Base-by-base conservation (phyloP, 2,888 invertebrate genomes). In the Cephus pulcher region DNA sequence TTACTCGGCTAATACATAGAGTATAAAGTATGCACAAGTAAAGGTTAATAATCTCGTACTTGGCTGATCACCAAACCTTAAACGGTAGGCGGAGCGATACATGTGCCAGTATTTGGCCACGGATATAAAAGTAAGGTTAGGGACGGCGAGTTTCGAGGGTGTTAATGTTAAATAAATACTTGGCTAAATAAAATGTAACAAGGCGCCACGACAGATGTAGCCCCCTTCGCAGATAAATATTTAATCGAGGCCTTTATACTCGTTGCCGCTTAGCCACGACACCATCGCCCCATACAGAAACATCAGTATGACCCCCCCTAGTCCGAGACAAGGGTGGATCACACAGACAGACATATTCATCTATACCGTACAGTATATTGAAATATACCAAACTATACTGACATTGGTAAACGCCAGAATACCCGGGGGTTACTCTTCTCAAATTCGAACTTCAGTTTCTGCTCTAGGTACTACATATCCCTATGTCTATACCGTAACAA, bases 91-190 rank as follows among this genome's bases (percentile, higher is more conserved):
- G 56, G 56, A 56, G 23, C 56, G 9, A 56, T 56, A 84, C 88
- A 87, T 88, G 88, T 71, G 85, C 83, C 80, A 80, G 81, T 88
- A 86, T 88, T 88, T 88, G 86, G 85, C 80, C 86, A 82, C 56
- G 56, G 23, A 56, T 56, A 56, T 56, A 56, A 56, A 56, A 56
- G 56, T 56, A 56, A 56, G 23, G 56, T 56, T 56, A 78, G 76
- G 82, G 80, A 79, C 82, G 79, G 32, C 71, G 3, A 15, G 40
- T 35, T 70, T 76, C 70, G 70, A 56, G 81, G 83, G 90, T 87
- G 89, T 89, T 90, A 90, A 90, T 90, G 88, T 89, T 90, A 87
- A 89, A 89, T 87, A 90, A 90, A 90, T 89, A 90, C 82, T 83
- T 84, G 84, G 82, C 88, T 89, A 89, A 90, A 90, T 90, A 90